A percentile compares a stretch with the other conserved stretches of the same genome.
phyloP scores from a whole-genome alignment of 2,113 vertebrate genomes.

The Diphyllodes magnificus region DNA sequence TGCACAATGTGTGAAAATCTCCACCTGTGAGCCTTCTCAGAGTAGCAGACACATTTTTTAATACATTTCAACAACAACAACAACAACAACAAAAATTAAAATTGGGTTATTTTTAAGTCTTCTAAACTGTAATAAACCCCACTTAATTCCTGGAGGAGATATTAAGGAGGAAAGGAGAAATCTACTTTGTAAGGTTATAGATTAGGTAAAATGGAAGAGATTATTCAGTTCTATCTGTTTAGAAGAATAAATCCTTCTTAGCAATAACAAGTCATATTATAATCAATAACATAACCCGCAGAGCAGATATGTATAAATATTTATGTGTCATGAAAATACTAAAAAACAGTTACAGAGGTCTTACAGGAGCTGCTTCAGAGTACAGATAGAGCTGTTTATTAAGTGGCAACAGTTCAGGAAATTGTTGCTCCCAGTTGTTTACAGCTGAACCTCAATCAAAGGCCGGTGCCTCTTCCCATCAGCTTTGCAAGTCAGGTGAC shows the following conservation, averaged over 20 bases:
- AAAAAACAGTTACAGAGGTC: not conserved
- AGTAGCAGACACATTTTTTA: not conserved
- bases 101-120: not conserved
- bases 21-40: not conserved
- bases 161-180: not conserved
- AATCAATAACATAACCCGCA: not conserved
- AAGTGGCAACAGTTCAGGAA: not conserved
- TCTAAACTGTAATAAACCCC: accelerated
- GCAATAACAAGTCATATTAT: not conserved
- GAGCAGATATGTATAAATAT: not conserved
- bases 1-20: not conserved
- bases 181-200: not conserved
- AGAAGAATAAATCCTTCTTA: not conserved
- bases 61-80: not conserved
- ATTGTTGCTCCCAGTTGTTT: not conserved
- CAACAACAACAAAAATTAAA: not conserved
- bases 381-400: not conserved
- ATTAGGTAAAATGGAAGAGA: not conserved
- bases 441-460: not conserved
- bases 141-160: not conserved
- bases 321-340: not conserved
- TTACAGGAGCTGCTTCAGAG: not conserved
- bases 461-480: not conserved
- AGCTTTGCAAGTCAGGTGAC: not conserved
- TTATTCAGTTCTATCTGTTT: not conserved